Conservation (phyloP, 1,140 invertebrate species). For the Yoshiicerus persimilis region DNA sequence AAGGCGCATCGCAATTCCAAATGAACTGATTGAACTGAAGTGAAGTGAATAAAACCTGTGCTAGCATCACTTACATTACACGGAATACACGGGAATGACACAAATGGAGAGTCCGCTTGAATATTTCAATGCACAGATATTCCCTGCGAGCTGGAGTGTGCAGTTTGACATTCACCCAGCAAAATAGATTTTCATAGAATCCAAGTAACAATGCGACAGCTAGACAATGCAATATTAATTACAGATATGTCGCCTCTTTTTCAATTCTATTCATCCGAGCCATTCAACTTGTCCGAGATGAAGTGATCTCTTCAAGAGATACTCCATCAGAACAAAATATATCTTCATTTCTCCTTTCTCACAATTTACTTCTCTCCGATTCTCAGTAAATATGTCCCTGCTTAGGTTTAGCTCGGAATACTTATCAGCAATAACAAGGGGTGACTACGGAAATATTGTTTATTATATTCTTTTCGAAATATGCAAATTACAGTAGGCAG, state of each 20-base stretch:
- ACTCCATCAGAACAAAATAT: background rate
- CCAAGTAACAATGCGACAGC: conserved; percentile 31
- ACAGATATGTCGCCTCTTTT: conserved; percentile 37
- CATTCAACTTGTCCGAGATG: background rate
- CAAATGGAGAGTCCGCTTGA: too few relatives aligned
- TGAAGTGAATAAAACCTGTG: background rate
- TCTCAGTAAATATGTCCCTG: background rate
- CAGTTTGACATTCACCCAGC: conserved; percentile 30
- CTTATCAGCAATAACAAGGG: too few relatives aligned
- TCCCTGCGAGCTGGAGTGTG: background rate
- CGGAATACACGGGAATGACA: too few relatives aligned
- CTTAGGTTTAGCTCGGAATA: background rate
- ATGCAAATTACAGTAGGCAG: too few relatives aligned
- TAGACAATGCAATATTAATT: conserved; percentile 47
- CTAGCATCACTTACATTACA: background rate
- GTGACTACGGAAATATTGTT: too few relatives aligned
- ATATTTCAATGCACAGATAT: background rate
- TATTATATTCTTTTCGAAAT: too few relatives aligned
- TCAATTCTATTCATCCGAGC: background rate
- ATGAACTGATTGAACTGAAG: background rate
- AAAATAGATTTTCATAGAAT: background rate
- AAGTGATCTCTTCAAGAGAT: background rate
- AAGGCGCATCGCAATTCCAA: background rate
- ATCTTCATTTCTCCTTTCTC: background rate
- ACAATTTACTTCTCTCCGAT: background rate